Base-by-base conservation (phyloP, 2,113 vertebrate genomes). In the Leucoraja erinaceus region DNA sequence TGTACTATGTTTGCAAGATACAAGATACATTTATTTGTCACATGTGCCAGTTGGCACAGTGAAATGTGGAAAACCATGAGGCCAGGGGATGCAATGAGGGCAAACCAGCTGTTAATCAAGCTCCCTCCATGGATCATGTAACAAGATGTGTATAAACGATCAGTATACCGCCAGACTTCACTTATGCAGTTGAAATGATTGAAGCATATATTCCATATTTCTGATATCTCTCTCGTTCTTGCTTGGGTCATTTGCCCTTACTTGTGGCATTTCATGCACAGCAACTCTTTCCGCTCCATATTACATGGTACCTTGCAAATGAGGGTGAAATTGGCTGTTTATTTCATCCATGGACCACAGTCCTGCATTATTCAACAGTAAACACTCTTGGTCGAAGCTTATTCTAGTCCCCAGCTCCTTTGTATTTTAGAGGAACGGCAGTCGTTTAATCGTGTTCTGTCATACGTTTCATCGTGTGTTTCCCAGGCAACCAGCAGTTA, bases 401-500 rank as follows among this genome's bases (percentile, higher is more conserved):
- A 31, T 31, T 86, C 56, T 3, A 63, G 83, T 59, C 10, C 5
- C 33, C 33, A 47, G 47, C 16, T 20, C 78, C 5, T 54, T 25
- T 81, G 22, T 28, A 18, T 59, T 86, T 63, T 28, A n/a, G 22
- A 86, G 83, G 28, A 86, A 63, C 56, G n/a, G 56, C 56, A 28
- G 25, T 4, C 56, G 25, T 14, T 86, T n/a, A 86, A 18, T 61
- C 59, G 31, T 31, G 83, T 59, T 56, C 38, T 20, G 28, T 54
- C 7, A 54, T 81, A 10, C 78, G 11, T 56, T 54, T 81, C 47
- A 25, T 54, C 59, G 16, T 16, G 11, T 31, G 83, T 61, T 86
- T 86, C 83, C 83, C 83, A 86, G 83, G 28, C 83, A 86, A 86
- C 56, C 83, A 86, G 83, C 83, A 86, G 83, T 6, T 16, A 14